Evolutionary conservation across 2,113 vertebrate genomes (phyloP).

Genomic region (Pedetes capensis): DNA sequence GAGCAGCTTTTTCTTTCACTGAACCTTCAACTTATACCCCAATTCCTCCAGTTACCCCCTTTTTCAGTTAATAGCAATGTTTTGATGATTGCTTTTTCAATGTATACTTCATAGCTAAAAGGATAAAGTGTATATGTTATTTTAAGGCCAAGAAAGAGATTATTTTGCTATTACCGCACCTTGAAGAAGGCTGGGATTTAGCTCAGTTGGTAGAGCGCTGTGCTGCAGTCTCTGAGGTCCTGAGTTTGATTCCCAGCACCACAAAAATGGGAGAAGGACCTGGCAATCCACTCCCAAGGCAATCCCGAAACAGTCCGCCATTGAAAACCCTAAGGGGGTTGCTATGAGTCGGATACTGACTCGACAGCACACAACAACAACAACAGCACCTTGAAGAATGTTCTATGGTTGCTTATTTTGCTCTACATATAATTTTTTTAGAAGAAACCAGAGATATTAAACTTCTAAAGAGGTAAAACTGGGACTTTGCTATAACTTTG

Average conservation of each 20-base stretch:
- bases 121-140: background rate
- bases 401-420: constrained; percentile 4
- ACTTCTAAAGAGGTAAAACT: background rate
- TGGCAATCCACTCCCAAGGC: no score
- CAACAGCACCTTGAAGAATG: background rate
- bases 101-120: background rate
- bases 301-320: no score
- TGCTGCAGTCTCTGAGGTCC: no score
- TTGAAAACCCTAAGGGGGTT: no score
- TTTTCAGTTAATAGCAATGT: background rate
- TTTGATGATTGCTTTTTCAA: background rate
- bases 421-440: background rate
- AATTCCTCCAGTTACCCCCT: background rate
- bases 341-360: no score
- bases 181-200: background rate
- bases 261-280: no score
- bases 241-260: no score
- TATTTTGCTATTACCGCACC: background rate
- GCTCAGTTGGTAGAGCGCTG: no score
- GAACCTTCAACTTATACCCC: background rate
- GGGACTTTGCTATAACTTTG: background rate
- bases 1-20: background rate
- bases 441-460: constrained; percentile 6
- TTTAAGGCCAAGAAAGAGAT: background rate
- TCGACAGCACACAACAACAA: no score